Percentiles rank a stretch among this genome's conserved stretches.
Conservation (phyloP, 2,888 invertebrate genomes). For the Sarcophaga subvicina region DNA sequence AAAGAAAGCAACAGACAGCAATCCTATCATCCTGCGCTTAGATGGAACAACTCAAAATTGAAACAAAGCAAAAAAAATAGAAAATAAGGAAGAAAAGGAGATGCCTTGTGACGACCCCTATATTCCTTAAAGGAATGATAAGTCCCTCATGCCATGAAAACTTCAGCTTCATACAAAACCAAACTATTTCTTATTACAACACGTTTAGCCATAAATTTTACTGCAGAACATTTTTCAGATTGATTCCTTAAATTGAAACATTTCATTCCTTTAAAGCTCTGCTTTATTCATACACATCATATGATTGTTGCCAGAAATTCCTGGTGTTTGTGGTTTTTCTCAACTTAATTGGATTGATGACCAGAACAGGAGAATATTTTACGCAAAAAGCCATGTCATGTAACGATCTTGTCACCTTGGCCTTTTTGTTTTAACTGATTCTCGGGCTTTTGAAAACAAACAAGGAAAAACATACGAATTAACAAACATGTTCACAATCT, state of each 20-base stretch:
- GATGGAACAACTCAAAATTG: no score
- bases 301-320: background rate
- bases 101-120: no score
- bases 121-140: no score
- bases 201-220: no score
- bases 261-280: background rate
- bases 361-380: conserved; percentile 42
- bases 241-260: background rate
- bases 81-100: no score
- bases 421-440: conserved; percentile 17
- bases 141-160: no score
- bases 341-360: conserved; percentile 55
- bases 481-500: background rate
- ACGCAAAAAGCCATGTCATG: conserved; percentile 42
- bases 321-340: background rate
- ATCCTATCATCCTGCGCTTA: no score
- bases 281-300: background rate
- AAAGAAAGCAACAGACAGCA: no score
- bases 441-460: background rate
- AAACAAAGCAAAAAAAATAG: no score
- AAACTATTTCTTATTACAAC: no score
- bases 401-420: conserved; percentile 49
- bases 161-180: no score
- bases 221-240: no score
- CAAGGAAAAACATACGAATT: background rate